Evolutionary conservation across 2,797 vertebrate species (phyloP).

Genomic region (Merluccius polli): DNA sequence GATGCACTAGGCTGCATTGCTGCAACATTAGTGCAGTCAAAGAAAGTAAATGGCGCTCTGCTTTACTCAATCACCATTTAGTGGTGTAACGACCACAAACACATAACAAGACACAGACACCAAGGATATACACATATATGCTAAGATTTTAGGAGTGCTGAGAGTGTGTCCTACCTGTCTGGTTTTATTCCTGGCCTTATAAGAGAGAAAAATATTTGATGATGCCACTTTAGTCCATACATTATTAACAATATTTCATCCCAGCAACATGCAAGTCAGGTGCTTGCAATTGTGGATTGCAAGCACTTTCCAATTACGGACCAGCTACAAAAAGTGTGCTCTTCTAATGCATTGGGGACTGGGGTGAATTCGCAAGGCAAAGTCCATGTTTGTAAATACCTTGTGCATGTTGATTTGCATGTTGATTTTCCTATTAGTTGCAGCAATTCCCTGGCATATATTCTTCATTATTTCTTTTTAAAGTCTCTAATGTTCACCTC

Average conservation of each 20-base stretch:
- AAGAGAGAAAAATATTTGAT: not conserved
- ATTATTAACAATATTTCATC: not conserved
- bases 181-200: not conserved
- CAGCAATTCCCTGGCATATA: not conserved
- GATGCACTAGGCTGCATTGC: not conserved
- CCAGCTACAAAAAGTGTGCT: too few species aligned
- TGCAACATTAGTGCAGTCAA: not conserved
- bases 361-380: too few species aligned
- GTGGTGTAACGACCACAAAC: not conserved
- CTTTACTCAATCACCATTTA: not conserved
- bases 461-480: not conserved
- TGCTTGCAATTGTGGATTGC: not conserved
- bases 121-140: not conserved
- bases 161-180: not conserved
- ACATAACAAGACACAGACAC: not conserved
- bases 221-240: not conserved
- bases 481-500: not conserved
- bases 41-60: not conserved
- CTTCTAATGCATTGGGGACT: too few species aligned
- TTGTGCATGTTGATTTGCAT: too few species aligned
- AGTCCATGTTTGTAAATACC: too few species aligned
- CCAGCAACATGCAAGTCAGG: not conserved
- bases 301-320: not conserved
- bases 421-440: not conserved
- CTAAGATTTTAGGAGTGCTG: not conserved